Conservation (phyloP, 1,140 invertebrate species). For the silkworm (Bombyx mori) region ASM3026992v2 NC_085115.1:1178001-1178500, state of each 20-base stretch:
- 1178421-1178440: too few relatives aligned
- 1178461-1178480: too few relatives aligned
- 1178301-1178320: too few relatives aligned
- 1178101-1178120: neutral
- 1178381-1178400: too few relatives aligned
- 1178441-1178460: too few relatives aligned
- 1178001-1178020: neutral
- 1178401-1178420: too few relatives aligned
- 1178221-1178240: neutral
- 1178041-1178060: neutral
- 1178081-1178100: neutral
- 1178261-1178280: too few relatives aligned
- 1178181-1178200: neutral
- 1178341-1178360: slow-evolving; percentile 56
- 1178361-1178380: neutral
- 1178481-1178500: too few relatives aligned
- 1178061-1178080: neutral
- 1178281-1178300: too few relatives aligned
- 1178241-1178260: slow-evolving; percentile 6
- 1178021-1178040: neutral
- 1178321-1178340: slow-evolving; percentile 48
- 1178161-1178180: neutral
- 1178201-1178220: neutral
- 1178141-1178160: neutral
- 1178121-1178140: neutral